A percentile compares a stretch with the other conserved stretches of the same genome.
These are phyloP conservation scores for Scaptomyza caliginosa DNA, from an alignment of 2,888 invertebrate species.

Conservation along the genomic window DNA sequence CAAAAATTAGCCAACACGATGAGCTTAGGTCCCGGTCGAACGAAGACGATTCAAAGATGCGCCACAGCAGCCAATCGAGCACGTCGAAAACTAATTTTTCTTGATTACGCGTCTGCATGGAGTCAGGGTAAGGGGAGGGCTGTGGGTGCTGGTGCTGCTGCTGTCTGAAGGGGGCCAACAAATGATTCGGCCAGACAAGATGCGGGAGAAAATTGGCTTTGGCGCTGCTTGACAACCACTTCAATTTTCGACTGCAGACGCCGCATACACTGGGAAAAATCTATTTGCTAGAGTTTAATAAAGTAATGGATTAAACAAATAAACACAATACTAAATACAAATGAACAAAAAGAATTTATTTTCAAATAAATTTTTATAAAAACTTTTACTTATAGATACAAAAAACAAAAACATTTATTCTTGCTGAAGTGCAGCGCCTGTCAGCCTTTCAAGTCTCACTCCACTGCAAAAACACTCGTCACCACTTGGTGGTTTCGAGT, in stretches of 20 bases:
- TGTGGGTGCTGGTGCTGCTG: not conserved
- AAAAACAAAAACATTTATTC: not conserved
- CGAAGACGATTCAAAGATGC: constrained; percentile 32
- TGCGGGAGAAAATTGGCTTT: constrained; percentile 71
- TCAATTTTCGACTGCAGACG: constrained; percentile 49
- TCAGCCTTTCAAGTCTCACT: not conserved
- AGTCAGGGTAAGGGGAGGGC: no score
- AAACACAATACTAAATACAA: no score
- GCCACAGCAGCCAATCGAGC: constrained; percentile 65
- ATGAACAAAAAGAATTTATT: no score
- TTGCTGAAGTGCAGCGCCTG: constrained; percentile 3
- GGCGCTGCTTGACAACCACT: constrained; percentile 58
- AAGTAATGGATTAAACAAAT: no score
- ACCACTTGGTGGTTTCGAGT: constrained; percentile 34
- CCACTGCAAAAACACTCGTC: constrained; percentile 21
- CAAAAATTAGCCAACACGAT: constrained; percentile 71
- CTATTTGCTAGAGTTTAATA: no score
- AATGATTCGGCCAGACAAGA: constrained; percentile 32
- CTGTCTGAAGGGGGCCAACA: no score
- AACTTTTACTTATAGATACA: no score
- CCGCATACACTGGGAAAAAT: constrained; percentile 11
- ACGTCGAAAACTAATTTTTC: constrained; percentile 81
- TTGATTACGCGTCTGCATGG: constrained; percentile 66
- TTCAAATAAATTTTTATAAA: no score
- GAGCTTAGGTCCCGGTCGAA: constrained; percentile 31